These are phyloP conservation scores for Dasypolia templi DNA, from an alignment of 2,888 invertebrate species.

Conservation along the genomic window DNA sequence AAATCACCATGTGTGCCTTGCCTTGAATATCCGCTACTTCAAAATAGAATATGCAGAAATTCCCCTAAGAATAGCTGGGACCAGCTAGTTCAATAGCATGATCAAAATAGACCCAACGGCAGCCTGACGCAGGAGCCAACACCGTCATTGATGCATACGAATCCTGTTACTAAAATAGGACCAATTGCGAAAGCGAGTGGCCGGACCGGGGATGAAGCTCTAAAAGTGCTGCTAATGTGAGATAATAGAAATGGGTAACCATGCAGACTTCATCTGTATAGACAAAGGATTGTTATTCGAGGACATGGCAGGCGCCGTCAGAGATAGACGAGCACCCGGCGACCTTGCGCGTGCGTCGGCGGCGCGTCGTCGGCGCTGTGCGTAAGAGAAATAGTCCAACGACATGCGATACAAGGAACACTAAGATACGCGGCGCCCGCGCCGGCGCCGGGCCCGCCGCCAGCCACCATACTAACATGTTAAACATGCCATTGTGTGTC, in stretches of 20 bases:
- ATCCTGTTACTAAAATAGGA: conserved; percentile 80
- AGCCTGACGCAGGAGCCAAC: conserved; percentile 80
- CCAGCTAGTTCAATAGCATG: conserved; percentile 70
- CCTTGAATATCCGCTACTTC: conserved; percentile 49
- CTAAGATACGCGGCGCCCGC: conserved; percentile 79
- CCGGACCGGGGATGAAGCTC: conserved; percentile 73
- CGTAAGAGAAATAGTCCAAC: conserved; percentile 74
- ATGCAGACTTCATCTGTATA: conserved; percentile 63
- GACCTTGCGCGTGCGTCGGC: conserved; percentile 86
- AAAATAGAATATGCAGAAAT: conserved; percentile 63
- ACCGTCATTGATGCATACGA: conserved; percentile 80
- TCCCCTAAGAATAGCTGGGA: conserved; percentile 54
- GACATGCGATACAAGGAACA: conserved; percentile 78
- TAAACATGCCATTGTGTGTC: conserved; percentile 79
- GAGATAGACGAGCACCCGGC: conserved; percentile 85
- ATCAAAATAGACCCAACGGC: conserved; percentile 76
- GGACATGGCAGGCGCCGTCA: conserved; percentile 76
- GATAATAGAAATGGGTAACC: conserved; percentile 69
- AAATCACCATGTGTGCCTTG: conserved; percentile 49
- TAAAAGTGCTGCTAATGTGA: conserved; percentile 76
- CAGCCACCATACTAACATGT: conserved; percentile 75
- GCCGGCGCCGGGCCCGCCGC: conserved; percentile 72
- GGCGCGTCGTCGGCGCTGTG: conserved; percentile 70
- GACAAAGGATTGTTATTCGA: conserved; percentile 75
- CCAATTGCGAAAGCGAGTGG: conserved; percentile 76